These are phyloP conservation scores for Drosophila pseudotakahashii DNA, from an alignment of 2,888 invertebrate species.

Conservation along the genomic window DNA sequence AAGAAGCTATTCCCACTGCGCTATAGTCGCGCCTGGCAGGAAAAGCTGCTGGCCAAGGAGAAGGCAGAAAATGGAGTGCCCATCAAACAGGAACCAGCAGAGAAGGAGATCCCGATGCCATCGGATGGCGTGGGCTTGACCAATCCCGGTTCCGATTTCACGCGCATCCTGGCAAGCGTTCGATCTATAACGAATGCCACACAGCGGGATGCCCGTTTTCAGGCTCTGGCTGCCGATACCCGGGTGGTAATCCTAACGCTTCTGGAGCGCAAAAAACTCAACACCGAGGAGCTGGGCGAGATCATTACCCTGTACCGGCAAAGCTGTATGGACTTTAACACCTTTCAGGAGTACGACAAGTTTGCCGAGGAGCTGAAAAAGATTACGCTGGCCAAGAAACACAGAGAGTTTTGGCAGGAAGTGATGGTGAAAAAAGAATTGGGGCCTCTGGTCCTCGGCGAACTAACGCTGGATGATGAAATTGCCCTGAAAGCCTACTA, in stretches of 20 bases:
- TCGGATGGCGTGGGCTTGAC: conserved; percentile 86
- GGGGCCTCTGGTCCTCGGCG: conserved; percentile 75
- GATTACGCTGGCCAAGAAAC: conserved; percentile 53
- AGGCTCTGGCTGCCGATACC: conserved; percentile 75
- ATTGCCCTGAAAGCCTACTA: conserved; percentile 70
- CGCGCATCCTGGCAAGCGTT: conserved; percentile 84
- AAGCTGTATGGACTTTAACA: conserved; percentile 72
- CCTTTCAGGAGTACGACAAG: conserved; percentile 78
- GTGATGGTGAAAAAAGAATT: conserved; percentile 75
- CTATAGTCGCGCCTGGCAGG: conserved; percentile 71
- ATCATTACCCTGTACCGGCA: conserved; percentile 75
- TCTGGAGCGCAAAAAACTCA: conserved; percentile 66
- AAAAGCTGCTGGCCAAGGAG: conserved; percentile 53
- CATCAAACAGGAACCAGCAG: conserved; percentile 44
- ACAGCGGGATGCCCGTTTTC: conserved; percentile 74
- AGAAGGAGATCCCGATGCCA: conserved; percentile 20
- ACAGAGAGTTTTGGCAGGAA: conserved; percentile 76
- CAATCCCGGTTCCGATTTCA: conserved; percentile 87
- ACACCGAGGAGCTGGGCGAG: conserved; percentile 72
- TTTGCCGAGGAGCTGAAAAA: conserved; percentile 77
- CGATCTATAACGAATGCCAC: conserved; percentile 65
- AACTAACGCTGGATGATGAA: conserved; percentile 72
- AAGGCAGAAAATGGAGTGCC: conserved; percentile 10
- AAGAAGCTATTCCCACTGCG: conserved; percentile 85
- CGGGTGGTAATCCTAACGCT: conserved; percentile 76